Base-by-base conservation (phyloP, 1,140 invertebrate genomes). In the Euura lappo region DNA sequence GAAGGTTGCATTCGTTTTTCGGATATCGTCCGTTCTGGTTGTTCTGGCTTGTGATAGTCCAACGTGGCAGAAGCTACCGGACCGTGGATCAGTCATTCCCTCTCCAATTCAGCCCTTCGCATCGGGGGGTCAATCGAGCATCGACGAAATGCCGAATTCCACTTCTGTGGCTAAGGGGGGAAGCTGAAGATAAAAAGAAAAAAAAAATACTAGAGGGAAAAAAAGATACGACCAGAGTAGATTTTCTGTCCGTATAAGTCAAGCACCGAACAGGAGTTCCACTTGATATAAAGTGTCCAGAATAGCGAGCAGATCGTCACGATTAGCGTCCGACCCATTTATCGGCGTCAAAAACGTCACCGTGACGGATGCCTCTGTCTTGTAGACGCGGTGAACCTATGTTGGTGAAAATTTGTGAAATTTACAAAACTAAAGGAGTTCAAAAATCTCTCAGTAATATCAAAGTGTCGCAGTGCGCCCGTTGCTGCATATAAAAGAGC, bases 401-500 rank as follows among this genome's bases (percentile, higher is more conserved):
- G 28, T 28, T 28, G 28, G 28, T 28, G 28, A 28, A 28, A 28
- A 28, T 28, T 28, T 28, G 28, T 28, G 28, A 28, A 28, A 28
- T 28, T 28, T 28, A 28, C 28, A 28, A 28, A 28, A 28, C 28
- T 60, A 11, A n/a, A 60, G 13, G 2, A 8, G 51, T n/a, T 60
- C 8, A 60, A 60, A 60, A 60, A 11, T 6, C 51, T 60, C 5
- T 6, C 51, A 4, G 51, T n/a, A 60, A 60, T 60, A 60, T 60
- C 5, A 8, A 60, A 60, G 51, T 60, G 51, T 60, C 51, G 51
- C 51, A 60, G 51, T 60, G 51, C 51, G 51, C 8, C 28, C 28
- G 28, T 60, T n/a, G 51, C 51, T 60, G 51, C 51, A 60, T 60
- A n/a, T 60, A 60, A 60, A 60, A 60, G 51, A 60, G 51, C 51